Percentiles rank a stretch among this genome's conserved stretches.
Conservation (phyloP, 2,797 vertebrate genomes). For the Taeniopygia guttata region DNA sequence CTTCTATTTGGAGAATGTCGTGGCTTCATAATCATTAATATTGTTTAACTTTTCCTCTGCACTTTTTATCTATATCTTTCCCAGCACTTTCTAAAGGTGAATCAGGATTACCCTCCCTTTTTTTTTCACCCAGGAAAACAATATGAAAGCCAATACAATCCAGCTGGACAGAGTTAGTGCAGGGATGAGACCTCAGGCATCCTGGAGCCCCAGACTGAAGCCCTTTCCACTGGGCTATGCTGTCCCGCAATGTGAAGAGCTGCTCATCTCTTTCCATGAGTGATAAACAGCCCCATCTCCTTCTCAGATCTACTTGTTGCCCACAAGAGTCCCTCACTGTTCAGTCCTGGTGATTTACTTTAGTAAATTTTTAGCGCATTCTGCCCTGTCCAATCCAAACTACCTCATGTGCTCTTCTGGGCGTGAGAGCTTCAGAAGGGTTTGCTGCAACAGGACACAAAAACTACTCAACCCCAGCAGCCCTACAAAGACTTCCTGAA, state of each 20-base stretch:
- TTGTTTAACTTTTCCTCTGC: background rate
- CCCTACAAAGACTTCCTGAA: background rate
- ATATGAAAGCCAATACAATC: background rate
- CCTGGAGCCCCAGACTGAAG: background rate
- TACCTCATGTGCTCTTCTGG: accelerated
- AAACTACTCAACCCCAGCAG: background rate
- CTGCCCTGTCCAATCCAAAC: background rate
- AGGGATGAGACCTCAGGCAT: background rate
- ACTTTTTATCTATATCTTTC: conserved; percentile 23
- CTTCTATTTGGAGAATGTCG: conserved; percentile 28
- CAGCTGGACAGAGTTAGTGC: background rate
- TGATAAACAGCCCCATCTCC: background rate
- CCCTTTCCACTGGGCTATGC: accelerated
- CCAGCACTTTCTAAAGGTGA: background rate
- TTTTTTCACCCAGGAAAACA: background rate
- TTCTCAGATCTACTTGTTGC: background rate
- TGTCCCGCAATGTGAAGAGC: background rate
- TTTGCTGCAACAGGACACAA: background rate
- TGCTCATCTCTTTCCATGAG: background rate
- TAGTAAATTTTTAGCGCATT: background rate
- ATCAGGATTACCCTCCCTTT: background rate
- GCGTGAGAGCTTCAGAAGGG: background rate
- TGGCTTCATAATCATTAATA: conserved; percentile 54
- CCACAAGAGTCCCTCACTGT: background rate
- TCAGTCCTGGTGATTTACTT: background rate